Percentiles rank a stretch among this genome's conserved stretches.
Conservation (phyloP, 2,113 vertebrate species). For the Corydoras maculifer region DNA sequence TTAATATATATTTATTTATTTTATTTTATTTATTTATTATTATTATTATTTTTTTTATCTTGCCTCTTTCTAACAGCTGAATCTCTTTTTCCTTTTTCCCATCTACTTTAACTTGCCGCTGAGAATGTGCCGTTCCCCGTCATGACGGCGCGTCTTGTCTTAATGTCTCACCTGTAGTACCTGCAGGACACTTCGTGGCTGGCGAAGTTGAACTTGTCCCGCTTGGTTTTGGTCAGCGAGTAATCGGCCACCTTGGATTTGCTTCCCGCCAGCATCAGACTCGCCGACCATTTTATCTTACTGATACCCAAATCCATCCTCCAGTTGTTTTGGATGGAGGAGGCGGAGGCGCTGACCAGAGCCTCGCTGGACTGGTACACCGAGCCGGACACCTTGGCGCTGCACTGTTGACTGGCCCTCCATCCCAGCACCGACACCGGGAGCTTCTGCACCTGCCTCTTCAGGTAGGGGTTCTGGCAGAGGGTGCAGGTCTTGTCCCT, state of each 20-base stretch:
- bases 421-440: constrained; percentile 69
- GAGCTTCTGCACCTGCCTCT: constrained; percentile 57
- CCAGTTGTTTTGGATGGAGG: constrained; percentile 69
- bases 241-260: constrained; percentile 64
- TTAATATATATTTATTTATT: no score
- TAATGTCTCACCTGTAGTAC: constrained; percentile 65
- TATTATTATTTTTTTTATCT: no score
- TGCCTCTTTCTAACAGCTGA: no score
- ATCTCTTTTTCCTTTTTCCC: background rate
- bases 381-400: constrained; percentile 43
- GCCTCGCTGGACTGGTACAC: constrained; percentile 59
- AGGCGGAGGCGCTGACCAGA: constrained; percentile 45
- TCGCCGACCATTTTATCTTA: accelerated
- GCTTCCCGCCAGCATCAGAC: constrained; percentile 60
- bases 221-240: constrained; percentile 61
- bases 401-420: constrained; percentile 61
- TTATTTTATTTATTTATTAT: no score
- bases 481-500: constrained; percentile 68
- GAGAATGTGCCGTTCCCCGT: no score
- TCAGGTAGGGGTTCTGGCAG: constrained; percentile 62
- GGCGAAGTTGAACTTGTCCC: constrained; percentile 70
- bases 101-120: no score
- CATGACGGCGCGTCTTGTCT: no score
- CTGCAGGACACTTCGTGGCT: constrained; percentile 63
- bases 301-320: constrained; percentile 41